Conservation (phyloP, 1,140 invertebrate species). For the Nephotettix cincticeps region DNA sequence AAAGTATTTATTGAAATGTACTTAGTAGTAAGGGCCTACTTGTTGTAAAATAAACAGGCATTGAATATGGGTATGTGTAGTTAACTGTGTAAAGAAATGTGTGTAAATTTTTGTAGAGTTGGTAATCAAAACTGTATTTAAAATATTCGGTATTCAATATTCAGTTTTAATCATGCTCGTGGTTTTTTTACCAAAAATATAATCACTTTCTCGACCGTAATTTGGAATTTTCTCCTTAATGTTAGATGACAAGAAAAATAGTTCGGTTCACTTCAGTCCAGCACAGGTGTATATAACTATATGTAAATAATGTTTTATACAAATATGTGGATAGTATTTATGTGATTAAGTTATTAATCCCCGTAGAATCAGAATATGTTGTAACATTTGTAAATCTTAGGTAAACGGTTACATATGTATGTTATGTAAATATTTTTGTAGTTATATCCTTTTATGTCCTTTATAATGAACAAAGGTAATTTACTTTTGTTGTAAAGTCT, state of each 20-base stretch:
- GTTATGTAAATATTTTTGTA: constrained; percentile 20
- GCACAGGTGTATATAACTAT: not conserved
- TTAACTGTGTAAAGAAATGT: not conserved
- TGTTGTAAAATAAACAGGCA: too few species aligned
- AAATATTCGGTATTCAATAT: not conserved
- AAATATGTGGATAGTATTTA: constrained; percentile 4
- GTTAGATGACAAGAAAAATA: not conserved
- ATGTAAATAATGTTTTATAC: not conserved
- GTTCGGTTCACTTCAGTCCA: constrained; percentile 18
- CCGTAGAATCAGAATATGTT: not conserved
- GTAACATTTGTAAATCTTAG: constrained; percentile 15
- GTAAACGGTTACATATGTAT: not conserved
- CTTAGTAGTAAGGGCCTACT: too few species aligned
- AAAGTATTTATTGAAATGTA: too few species aligned
- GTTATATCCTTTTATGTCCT: constrained; percentile 8
- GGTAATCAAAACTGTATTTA: not conserved
- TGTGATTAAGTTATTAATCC: constrained; percentile 10
- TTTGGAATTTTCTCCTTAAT: too few species aligned
- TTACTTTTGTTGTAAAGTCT: constrained; percentile 20
- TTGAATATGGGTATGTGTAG: too few species aligned
- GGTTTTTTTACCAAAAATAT: too few species aligned
- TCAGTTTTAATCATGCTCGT: too few species aligned
- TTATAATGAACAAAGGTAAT: constrained; percentile 7
- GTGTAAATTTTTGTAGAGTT: not conserved
- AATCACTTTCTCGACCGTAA: too few species aligned